Percentiles rank a stretch among this genome's conserved stretches.
phyloP scores from a whole-genome alignment of 2,113 vertebrate species.

The Mormyrus lacerda region DNA sequence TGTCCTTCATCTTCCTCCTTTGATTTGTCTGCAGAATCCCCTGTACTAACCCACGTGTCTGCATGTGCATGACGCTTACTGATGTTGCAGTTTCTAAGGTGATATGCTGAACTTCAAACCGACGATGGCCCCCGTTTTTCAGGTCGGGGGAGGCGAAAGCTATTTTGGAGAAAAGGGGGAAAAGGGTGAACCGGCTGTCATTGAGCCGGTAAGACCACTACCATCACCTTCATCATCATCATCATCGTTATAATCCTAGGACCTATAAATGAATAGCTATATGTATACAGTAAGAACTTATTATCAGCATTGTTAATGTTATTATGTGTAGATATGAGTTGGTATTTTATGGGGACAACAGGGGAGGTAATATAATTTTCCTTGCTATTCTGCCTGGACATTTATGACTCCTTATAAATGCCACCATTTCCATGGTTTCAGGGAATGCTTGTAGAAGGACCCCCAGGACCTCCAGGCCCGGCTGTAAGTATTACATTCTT shows the following conservation, averaged over 20 bases:
- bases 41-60: background rate
- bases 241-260: background rate
- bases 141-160: conserved; percentile 70
- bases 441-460: conserved; percentile 97
- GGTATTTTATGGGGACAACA: background rate
- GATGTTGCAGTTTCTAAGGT: background rate
- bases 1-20: background rate
- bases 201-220: conserved; percentile 81
- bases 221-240: background rate
- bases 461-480: conserved; percentile 80
- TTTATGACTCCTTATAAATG: conserved; percentile 43
- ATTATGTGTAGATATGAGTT: background rate
- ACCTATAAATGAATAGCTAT: background rate
- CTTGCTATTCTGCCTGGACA: conserved; percentile 28
- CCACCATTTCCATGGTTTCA: conserved; percentile 58
- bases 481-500: conserved; percentile 72
- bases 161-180: conserved; percentile 87
- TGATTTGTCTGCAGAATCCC: background rate
- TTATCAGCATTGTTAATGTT: background rate
- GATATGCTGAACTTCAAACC: background rate
- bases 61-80: background rate
- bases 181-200: conserved; percentile 92
- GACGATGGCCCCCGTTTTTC: conserved; percentile 3
- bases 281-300: background rate
- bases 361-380: background rate